Base-by-base conservation (phyloP, 2,888 invertebrate species). In the Drosophila multiciliata region DNA sequence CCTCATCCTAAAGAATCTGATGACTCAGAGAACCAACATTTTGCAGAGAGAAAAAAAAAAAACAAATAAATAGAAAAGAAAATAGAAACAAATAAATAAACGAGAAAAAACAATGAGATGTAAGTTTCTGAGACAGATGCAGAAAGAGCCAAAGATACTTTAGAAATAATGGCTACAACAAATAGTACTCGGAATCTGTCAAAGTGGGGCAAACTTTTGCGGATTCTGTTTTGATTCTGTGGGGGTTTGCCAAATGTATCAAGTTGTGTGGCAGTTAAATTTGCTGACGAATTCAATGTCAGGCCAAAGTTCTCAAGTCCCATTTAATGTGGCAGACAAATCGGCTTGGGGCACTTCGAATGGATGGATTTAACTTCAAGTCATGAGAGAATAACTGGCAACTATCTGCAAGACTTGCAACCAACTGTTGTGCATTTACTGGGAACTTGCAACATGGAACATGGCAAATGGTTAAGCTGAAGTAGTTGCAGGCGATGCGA, bases 151-250 rank as follows among this genome's bases (percentile, higher is more conserved):
- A 26, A 40, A 40, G 40, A 55, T 40, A 40, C 40, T 54, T 54
- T 26, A 26, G 55, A 40, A 32, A 42, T 42, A 29, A 40, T 55
- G 36, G 36, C 36, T 40, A 11, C n/a, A 40, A 40, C 40, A 1
- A 45, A n/a, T 42, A 23, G 23, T 36, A 55, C 49, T 11, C 8
- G n/a, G 52, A 66, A 45, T 38, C 36, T 11, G 58, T 45, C 38
- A 70, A 80, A 82, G 52, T 80, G 20, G 86, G 88, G 65, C 90
- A 89, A 89, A 85, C 68, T 80, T 76, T 80, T 85, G 71, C 78
- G 59, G 63, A 60, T 78, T 76, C 64, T 89, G 68, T 64, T 76
- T 69, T 65, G 78, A 63, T 74, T 55, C 66, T 45, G 36, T 49
- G 26, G 26, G 50, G 63, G 29, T 53, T 62, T 58, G 57, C 63